These are phyloP conservation scores for Spermophilus dauricus DNA, from an alignment of 2,113 vertebrate species.

Conservation along the genomic window DNA sequence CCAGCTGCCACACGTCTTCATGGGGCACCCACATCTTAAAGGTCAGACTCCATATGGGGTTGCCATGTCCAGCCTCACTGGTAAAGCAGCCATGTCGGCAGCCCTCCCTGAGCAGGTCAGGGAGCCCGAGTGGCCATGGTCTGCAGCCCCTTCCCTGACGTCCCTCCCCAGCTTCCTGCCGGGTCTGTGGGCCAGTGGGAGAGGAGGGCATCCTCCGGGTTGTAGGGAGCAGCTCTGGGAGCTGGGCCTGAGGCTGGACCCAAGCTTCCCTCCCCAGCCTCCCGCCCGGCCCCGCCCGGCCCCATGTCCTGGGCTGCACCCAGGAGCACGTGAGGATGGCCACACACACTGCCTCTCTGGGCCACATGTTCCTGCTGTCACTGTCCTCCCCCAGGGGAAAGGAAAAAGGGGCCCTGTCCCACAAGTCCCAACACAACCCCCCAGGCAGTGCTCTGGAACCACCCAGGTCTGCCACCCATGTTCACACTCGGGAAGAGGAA, in stretches of 20 bases:
- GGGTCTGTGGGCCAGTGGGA: not conserved
- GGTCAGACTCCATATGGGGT: not conserved
- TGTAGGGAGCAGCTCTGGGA: not conserved
- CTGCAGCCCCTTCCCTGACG: not conserved
- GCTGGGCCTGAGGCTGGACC: fast-evolving
- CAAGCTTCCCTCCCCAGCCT: too few species aligned
- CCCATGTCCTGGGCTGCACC: fast-evolving
- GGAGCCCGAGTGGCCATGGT: fast-evolving
- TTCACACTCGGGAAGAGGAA: not conserved
- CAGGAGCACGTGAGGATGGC: not conserved
- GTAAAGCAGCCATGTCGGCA: fast-evolving
- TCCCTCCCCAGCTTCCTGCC: too few species aligned
- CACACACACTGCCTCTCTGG: not conserved
- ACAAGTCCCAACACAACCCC: not conserved
- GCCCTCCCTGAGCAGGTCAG: not conserved
- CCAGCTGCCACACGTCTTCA: not conserved
- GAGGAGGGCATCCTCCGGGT: too few species aligned
- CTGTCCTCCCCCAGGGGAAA: too few species aligned
- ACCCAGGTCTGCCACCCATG: not conserved
- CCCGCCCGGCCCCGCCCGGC: too few species aligned
- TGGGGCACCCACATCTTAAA: not conserved
- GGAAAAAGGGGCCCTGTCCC: not conserved
- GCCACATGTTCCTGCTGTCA: not conserved
- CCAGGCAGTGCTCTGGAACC: not conserved
- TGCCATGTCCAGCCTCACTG: too few species aligned